Conservation (phyloP, 1,140 invertebrate genomes). For the Drosophila nigrodunni region DNA sequence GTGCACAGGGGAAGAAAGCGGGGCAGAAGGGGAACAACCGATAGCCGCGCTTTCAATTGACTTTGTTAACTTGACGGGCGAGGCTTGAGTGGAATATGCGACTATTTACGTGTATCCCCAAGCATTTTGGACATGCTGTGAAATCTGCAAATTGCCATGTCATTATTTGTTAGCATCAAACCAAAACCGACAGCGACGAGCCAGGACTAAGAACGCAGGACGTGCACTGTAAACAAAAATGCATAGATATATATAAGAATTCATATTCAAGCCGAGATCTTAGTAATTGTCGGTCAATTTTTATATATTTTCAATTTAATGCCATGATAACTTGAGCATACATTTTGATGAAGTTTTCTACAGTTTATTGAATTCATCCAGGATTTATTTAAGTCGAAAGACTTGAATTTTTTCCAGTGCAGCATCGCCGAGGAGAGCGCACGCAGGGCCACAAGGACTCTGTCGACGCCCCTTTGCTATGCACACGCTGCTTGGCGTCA, state of each 20-base stretch:
- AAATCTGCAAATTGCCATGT: constrained; percentile 84
- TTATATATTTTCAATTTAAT: too few relatives aligned
- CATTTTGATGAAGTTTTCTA: too few relatives aligned
- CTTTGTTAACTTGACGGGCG: constrained; percentile 72
- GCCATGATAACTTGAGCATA: too few relatives aligned
- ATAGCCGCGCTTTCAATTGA: constrained; percentile 58
- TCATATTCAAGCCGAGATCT: too few relatives aligned
- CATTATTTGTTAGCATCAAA: constrained; percentile 84
- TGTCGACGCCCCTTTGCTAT: constrained; percentile 50
- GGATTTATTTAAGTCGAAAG: too few relatives aligned
- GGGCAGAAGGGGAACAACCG: neutral
- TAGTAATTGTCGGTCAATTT: too few relatives aligned
- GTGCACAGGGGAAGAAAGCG: neutral
- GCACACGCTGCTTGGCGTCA: constrained; percentile 56
- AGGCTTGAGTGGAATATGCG: constrained; percentile 58
- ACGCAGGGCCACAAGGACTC: constrained; percentile 32
- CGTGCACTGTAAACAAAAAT: neutral
- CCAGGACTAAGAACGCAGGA: constrained; percentile 23
- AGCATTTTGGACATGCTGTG: constrained; percentile 71
- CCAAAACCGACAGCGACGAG: constrained; percentile 37
- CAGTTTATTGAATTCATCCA: too few relatives aligned
- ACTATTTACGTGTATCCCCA: constrained; percentile 38
- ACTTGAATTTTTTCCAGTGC: too few relatives aligned
- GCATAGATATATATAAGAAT: too few relatives aligned
- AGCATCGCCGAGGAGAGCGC: too few relatives aligned